A percentile compares a stretch with the other conserved stretches of the same genome.
These are phyloP conservation scores for Epinotia brunnichana DNA, from an alignment of 2,888 invertebrate species.

Conservation along the genomic window DNA sequence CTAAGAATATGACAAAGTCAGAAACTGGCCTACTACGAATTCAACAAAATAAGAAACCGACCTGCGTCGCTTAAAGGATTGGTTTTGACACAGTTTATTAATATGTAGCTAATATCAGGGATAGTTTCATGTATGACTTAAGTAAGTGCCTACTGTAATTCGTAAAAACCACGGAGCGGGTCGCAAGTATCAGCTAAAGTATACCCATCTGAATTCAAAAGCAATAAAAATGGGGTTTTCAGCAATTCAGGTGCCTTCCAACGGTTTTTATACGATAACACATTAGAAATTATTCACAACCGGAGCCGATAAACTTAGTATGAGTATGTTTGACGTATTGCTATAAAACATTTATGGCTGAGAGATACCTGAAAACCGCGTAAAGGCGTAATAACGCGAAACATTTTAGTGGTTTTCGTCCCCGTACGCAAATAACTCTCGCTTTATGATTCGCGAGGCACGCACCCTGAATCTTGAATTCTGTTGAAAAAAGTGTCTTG, in stretches of 20 bases:
- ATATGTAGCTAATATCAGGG: too few species aligned
- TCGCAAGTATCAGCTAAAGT: not conserved
- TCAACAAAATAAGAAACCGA: too few species aligned
- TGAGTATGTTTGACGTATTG: conserved; percentile 56
- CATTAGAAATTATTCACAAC: conserved; percentile 39
- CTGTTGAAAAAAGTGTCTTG: conserved; percentile 37
- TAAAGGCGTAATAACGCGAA: conserved; percentile 53
- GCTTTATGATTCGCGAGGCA: conserved; percentile 51
- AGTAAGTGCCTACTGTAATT: too few species aligned
- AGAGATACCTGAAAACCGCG: conserved; percentile 54
- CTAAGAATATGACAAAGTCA: too few species aligned
- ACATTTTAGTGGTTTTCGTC: conserved; percentile 55
- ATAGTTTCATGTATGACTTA: too few species aligned
- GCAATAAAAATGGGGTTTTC: not conserved
- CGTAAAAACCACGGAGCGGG: not conserved
- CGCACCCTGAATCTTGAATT: conserved; percentile 51
- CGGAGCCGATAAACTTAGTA: conserved; percentile 47
- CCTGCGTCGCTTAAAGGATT: too few species aligned
- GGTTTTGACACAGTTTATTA: too few species aligned
- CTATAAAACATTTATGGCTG: conserved; percentile 59
- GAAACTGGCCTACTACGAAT: too few species aligned
- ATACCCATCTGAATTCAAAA: not conserved
- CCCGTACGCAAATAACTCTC: conserved; percentile 54
- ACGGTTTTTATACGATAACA: conserved; percentile 17
- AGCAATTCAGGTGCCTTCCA: not conserved